A percentile compares a stretch with the other conserved stretches of the same genome.
These are phyloP conservation scores for Linnaemya tessellans DNA, from an alignment of 2,888 invertebrate species.

Conservation along the genomic window DNA sequence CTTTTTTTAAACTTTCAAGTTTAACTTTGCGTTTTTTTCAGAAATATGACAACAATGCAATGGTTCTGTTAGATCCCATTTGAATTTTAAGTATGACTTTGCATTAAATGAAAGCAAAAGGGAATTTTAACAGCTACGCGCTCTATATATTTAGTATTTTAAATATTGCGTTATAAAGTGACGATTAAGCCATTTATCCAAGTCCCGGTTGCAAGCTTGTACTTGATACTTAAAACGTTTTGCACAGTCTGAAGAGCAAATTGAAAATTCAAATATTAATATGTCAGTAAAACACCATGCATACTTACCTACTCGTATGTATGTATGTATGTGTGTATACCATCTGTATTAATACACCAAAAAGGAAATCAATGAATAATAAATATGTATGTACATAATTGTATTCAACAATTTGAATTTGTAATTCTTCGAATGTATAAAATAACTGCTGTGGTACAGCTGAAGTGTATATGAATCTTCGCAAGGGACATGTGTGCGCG, in stretches of 20 bases:
- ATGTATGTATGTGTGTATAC: too few species aligned
- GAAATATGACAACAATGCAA: slow-evolving; percentile 9
- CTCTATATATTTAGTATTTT: neutral
- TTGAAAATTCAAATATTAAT: slow-evolving; percentile 16
- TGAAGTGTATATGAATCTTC: slow-evolving; percentile 2
- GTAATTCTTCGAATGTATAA: slow-evolving; percentile 45
- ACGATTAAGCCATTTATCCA: neutral
- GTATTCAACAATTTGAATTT: slow-evolving; percentile 48
- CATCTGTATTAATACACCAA: slow-evolving; percentile 3
- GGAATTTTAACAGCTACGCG: neutral
- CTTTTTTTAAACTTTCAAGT: neutral
- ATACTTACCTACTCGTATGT: neutral
- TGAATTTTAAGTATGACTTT: neutral
- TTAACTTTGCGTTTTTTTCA: neutral
- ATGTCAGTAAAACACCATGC: slow-evolving; percentile 27
- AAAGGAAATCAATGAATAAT: slow-evolving; percentile 43
- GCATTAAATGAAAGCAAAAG: slow-evolving; percentile 22
- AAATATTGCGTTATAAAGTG: neutral
- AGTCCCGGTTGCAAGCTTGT: slow-evolving; percentile 13
- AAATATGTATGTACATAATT: neutral
- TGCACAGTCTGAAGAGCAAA: slow-evolving; percentile 45
- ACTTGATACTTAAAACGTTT: slow-evolving; percentile 46
- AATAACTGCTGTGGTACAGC: slow-evolving; percentile 21
- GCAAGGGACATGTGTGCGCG: slow-evolving; percentile 28
- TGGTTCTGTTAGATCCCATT: neutral